These are phyloP conservation scores for Hippocampus zosterae DNA, from an alignment of 2,113 vertebrate genomes.

Conservation along the genomic window DNA sequence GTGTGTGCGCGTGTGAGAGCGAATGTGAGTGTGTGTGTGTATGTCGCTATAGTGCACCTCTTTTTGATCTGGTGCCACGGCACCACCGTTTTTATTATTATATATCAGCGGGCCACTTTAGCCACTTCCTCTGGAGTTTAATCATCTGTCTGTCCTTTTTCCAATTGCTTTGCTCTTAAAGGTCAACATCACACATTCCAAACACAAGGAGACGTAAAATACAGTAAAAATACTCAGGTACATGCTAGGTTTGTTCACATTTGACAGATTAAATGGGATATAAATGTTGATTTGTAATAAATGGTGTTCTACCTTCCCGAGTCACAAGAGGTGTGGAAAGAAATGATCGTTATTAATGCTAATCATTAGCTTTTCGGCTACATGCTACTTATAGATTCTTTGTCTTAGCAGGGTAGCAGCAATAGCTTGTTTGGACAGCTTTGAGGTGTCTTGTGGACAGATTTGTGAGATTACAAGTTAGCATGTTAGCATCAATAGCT, in stretches of 20 bases:
- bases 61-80: constrained; percentile 45
- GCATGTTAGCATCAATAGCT: too few relatives aligned
- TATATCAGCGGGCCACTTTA: constrained; percentile 31
- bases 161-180: constrained; percentile 14
- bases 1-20: too few relatives aligned
- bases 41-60: constrained; percentile 18
- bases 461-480: too few relatives aligned
- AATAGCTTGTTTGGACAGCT: not conserved
- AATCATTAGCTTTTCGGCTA: not conserved
- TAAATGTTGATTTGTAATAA: too few relatives aligned
- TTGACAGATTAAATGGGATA: too few relatives aligned
- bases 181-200: not conserved
- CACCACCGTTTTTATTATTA: constrained; percentile 57
- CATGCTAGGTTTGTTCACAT: too few relatives aligned
- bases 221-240: not conserved
- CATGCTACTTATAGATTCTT: not conserved
- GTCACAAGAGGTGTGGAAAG: not conserved
- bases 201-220: not conserved
- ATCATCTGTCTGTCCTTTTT: constrained; percentile 45
- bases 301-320: not conserved
- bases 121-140: constrained; percentile 61
- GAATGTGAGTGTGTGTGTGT: constrained; percentile 26
- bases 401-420: not conserved
- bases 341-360: not conserved
- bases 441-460: too few relatives aligned